phyloP scores from a whole-genome alignment of 1,140 invertebrate genomes.

The Lethrus apterus region DNA sequence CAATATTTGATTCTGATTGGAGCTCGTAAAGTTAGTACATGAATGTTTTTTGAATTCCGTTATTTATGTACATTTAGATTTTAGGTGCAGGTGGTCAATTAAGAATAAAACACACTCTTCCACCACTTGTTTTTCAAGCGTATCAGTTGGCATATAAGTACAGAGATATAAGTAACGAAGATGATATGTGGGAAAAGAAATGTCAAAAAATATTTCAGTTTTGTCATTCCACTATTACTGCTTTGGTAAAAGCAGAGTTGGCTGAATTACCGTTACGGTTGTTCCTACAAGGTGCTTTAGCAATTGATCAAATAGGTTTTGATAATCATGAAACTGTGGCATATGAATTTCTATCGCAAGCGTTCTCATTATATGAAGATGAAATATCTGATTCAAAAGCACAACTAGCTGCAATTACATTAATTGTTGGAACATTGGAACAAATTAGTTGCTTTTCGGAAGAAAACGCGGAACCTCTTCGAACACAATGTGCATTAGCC shows the following conservation, averaged over 20 bases:
- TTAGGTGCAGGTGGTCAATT: conserved; percentile 81
- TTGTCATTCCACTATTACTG: conserved; percentile 90
- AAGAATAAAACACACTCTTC: conserved; percentile 84
- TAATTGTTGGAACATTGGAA: conserved; percentile 93
- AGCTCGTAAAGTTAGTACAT: conserved; percentile 63
- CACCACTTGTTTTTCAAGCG: conserved; percentile 94
- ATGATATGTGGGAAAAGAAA: conserved; percentile 98
- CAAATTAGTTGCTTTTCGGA: conserved; percentile 90
- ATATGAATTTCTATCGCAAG: conserved; percentile 97
- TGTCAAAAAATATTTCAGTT: conserved; percentile 98
- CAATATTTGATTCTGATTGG: conserved; percentile 86
- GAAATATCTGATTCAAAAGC: conserved; percentile 98
- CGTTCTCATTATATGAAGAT: conserved; percentile 96
- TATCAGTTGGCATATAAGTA: conserved; percentile 85
- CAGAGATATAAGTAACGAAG: conserved; percentile 68
- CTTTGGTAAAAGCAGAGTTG: conserved; percentile 87
- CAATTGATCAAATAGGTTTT: conserved; percentile 86
- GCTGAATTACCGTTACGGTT: conserved; percentile 88
- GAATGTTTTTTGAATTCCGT: background rate
- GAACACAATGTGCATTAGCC: conserved; percentile 89
- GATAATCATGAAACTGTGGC: conserved; percentile 94
- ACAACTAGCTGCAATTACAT: conserved; percentile 89
- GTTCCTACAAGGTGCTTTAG: conserved; percentile 90
- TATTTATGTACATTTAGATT: conserved; percentile 38
- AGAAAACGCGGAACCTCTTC: conserved; percentile 94